Base-by-base conservation (phyloP, 2,888 invertebrate species). In the Lasioglossum calceatum region DNA sequence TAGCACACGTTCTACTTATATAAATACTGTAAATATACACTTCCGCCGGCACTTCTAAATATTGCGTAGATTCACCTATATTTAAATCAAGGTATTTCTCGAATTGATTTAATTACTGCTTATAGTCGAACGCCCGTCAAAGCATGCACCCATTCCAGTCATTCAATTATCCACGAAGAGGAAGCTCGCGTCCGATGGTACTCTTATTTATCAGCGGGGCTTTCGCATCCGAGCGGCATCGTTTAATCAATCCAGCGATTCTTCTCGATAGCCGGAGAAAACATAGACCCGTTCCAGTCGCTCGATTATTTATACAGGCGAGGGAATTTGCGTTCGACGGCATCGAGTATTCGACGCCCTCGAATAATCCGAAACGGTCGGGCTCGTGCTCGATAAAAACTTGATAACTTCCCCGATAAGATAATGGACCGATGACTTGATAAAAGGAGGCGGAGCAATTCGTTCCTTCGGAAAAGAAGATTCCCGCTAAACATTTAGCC, bases 401-500 rank as follows among this genome's bases (percentile, higher is more conserved):
- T 58, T 19, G 32, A 36, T 44, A 32, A 44, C 54, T 16, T 50
- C 19, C 19, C 36, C 16, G 58, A 61, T 64, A 42, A 27, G 61
- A 44, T 77, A 61, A 77, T 64, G 27, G 61, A 44, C 27, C 58
- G n/a, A 61, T 77, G 54, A 64, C 27, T 64, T 61, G 27, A 44
- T 39, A n/a, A 42, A 44, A 64, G 3, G 27, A n/a, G 27, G 4
- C 19, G 61, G 27, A 14, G 19, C 67, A 77, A 47, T 64, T 47
- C 2, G 32, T 19, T 19, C n/a, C 36, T 16, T n/a, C 16, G 14
- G 23, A 27, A 71, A 71, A 70, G 39, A 36, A 64, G 74, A 74
- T 80, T 80, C 47, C 27, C 47, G 19, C n/a, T 54, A 58, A 74
- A 36, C 36, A 44, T 81, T 58, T 61, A 39, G 19, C 27, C 27